phyloP scores from a whole-genome alignment of 2,888 invertebrate genomes.

The Agriotes lineatus region DNA sequence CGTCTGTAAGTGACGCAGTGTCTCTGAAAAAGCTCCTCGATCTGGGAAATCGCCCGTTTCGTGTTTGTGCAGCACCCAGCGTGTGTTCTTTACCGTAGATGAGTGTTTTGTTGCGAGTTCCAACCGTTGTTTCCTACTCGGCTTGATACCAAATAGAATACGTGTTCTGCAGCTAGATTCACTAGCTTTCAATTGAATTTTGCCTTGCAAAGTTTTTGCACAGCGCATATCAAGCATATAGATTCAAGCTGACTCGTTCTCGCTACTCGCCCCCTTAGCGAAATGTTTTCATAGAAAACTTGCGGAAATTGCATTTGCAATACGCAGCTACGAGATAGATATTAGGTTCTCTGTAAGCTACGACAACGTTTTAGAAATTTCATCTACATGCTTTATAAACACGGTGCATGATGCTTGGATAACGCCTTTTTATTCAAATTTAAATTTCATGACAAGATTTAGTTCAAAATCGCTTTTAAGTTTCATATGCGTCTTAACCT shows the following conservation, averaged over 20 bases:
- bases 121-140: conserved; percentile 52
- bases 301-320: conserved; percentile 35
- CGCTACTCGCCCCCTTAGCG: conserved; percentile 5
- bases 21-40: conserved; percentile 32
- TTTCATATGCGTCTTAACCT: too few species aligned
- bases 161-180: conserved; percentile 55
- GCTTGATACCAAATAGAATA: conserved; percentile 55
- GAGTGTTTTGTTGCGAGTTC: conserved; percentile 53
- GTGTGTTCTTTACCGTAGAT: conserved; percentile 42
- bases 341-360: conserved; percentile 1
- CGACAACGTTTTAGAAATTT: too few species aligned
- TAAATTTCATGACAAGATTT: too few species aligned
- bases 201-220: conserved; percentile 48
- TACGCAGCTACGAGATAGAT: conserved; percentile 12
- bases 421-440: too few species aligned
- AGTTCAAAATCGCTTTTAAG: too few species aligned
- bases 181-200: conserved; percentile 43
- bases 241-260: conserved; percentile 20
- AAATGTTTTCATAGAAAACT: conserved; percentile 36
- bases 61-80: conserved; percentile 41
- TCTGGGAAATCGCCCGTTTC: conserved; percentile 33
- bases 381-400: too few species aligned
- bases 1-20: conserved; percentile 36
- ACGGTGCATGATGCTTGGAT: too few species aligned
- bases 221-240: conserved; percentile 32